A percentile compares a stretch with the other conserved stretches of the same genome.
Conservation (phyloP, 2,113 vertebrate genomes). For the Cnemophilus loriae region DNA sequence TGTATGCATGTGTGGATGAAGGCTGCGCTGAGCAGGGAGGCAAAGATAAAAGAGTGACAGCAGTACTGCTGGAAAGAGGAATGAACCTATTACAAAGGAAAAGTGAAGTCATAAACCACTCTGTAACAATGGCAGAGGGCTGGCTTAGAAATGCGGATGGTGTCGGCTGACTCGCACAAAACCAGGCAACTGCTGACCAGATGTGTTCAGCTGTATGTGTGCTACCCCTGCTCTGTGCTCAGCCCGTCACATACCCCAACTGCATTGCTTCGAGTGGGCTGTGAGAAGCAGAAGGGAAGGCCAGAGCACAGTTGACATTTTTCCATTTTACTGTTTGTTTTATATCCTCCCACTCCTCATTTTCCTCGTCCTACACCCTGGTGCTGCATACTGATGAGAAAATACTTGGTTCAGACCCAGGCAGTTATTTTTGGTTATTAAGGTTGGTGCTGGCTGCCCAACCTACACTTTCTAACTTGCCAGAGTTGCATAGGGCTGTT, state of each 20-base stretch:
- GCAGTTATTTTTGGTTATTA: conserved; percentile 31
- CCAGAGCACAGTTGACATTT: not conserved
- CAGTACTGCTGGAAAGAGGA: not conserved
- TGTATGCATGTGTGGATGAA: not conserved
- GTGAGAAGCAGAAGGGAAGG: conserved; percentile 27
- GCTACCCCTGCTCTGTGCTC: not conserved
- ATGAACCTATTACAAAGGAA: not conserved
- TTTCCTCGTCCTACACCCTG: conserved; percentile 16
- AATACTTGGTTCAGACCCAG: conserved; percentile 18
- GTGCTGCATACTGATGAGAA: conserved; percentile 35
- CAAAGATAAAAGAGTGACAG: not conserved
- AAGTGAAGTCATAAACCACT: not conserved
- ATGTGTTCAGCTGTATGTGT: conserved; percentile 3
- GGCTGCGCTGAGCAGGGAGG: not conserved
- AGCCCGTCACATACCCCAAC: not conserved
- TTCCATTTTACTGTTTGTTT: conserved; percentile 41
- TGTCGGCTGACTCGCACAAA: not conserved
- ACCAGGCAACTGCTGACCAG: conserved; percentile 24
- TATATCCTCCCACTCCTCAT: conserved; percentile 44
- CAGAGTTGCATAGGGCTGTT: not conserved
- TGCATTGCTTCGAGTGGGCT: not conserved
- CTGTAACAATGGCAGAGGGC: not conserved
- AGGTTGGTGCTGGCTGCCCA: not conserved
- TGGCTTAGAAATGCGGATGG: not conserved
- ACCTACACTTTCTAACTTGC: not conserved